These are phyloP conservation scores for Stomatorhinus ivindoensis DNA, from an alignment of 2,113 vertebrate species.

Conservation along the genomic window DNA sequence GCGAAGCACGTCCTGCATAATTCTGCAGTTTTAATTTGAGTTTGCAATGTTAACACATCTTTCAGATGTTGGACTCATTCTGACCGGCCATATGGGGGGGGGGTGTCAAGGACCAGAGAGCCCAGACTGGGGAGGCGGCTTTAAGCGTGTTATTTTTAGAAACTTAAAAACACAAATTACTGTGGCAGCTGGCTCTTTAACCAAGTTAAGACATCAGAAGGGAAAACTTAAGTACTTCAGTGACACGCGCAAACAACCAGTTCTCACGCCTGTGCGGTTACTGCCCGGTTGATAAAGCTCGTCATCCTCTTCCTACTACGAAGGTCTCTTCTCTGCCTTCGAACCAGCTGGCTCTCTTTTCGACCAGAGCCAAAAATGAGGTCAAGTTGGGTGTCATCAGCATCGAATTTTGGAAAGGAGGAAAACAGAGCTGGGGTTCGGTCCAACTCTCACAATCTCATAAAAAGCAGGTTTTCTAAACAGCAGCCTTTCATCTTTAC, in stretches of 20 bases:
- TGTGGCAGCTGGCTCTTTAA: background rate
- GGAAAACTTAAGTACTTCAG: background rate
- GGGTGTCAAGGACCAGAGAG: background rate
- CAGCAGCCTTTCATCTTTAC: background rate
- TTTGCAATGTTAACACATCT: background rate
- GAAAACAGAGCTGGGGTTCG: background rate
- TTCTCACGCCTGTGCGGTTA: background rate
- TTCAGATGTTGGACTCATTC: background rate
- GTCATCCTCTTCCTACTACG: background rate
- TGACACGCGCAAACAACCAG: background rate
- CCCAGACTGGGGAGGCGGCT: background rate
- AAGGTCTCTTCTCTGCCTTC: background rate
- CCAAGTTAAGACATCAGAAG: background rate
- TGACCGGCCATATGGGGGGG: background rate
- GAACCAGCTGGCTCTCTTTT: background rate
- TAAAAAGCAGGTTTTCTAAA: background rate
- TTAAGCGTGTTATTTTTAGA: background rate
- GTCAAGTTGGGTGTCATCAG: background rate
- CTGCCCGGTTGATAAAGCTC: background rate
- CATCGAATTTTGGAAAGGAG: background rate
- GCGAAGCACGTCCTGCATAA: background rate
- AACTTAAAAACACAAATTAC: background rate
- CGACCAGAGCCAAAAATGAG: background rate
- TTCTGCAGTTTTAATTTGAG: background rate
- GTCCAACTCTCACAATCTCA: background rate